Conservation (phyloP, 2,888 invertebrate species). For the Morinoia aosen region DNA sequence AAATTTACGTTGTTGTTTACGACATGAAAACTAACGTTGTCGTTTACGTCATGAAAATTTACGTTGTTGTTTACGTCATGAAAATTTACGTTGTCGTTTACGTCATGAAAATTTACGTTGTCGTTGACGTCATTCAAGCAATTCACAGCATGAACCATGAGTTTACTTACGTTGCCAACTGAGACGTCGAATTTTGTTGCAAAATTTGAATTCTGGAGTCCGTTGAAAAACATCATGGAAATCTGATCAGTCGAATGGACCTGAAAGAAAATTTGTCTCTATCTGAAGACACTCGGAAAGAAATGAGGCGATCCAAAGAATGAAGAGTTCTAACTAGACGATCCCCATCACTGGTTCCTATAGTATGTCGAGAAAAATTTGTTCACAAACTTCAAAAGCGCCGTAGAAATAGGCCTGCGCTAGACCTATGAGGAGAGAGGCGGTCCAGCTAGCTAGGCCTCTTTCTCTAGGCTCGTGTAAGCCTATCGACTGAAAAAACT, state of each 20-base stretch:
- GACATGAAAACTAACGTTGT: too few species aligned
- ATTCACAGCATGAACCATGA: too few species aligned
- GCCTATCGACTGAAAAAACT: background rate
- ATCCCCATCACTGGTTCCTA: background rate
- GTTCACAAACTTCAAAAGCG: background rate
- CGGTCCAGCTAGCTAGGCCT: background rate
- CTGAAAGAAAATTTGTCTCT: background rate
- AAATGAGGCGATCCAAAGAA: background rate
- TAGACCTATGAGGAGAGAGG: background rate
- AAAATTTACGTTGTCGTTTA: too few species aligned
- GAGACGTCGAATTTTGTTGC: too few species aligned
- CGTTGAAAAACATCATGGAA: background rate
- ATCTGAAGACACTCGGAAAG: slow-evolving; percentile 10
- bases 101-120: too few species aligned
- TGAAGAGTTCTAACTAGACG: background rate
- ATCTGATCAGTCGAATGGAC: background rate
- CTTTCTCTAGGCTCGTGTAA: slow-evolving; percentile 11
- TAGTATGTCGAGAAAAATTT: background rate
- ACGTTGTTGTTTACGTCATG: too few species aligned
- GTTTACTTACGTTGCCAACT: too few species aligned
- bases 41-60: too few species aligned
- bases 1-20: too few species aligned
- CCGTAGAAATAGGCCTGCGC: background rate
- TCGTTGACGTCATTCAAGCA: too few species aligned
- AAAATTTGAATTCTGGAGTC: background rate